Conservation (phyloP, 53 echinoderm and acorn worm genomes). For the Patiria pectinifera region DNA sequence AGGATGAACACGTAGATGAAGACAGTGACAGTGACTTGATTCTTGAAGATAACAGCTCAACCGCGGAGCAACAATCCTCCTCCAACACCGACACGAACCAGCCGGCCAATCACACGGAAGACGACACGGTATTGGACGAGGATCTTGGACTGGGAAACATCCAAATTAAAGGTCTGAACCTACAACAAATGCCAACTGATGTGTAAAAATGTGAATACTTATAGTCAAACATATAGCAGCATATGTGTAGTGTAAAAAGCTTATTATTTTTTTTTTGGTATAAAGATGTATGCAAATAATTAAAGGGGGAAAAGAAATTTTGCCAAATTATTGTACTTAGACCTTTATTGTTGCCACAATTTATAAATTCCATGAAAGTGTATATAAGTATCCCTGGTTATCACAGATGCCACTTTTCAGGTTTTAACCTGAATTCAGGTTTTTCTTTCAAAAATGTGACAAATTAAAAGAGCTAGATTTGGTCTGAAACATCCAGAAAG, state of each 20-base stretch:
- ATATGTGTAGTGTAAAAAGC: neutral
- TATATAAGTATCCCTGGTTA: too few species aligned
- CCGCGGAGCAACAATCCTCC: conserved; percentile 16
- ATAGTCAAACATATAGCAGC: neutral
- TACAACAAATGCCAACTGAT: conserved; percentile 45
- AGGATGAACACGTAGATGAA: conserved; percentile 73
- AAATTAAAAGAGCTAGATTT: too few species aligned
- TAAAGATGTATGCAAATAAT: neutral
- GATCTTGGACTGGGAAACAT: conserved; percentile 90
- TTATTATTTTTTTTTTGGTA: conserved; percentile 11
- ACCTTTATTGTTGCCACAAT: too few species aligned
- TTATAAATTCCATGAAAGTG: too few species aligned
- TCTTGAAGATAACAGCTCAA: conserved; percentile 67
- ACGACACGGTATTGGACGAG: conserved; percentile 68
- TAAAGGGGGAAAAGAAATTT: neutral
- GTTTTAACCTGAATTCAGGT: too few species aligned
- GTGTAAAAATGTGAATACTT: conserved; percentile 11
- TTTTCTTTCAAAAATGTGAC: too few species aligned
- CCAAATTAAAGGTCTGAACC: conserved; percentile 72
- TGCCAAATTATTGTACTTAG: neutral
- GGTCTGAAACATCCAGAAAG: too few species aligned
- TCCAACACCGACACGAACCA: conserved; percentile 43
- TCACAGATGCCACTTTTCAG: too few species aligned
- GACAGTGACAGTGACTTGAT: conserved; percentile 97
- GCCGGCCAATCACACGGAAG: conserved; percentile 56